These are phyloP conservation scores for Chiloscyllium punctatum DNA, from an alignment of 2,797 vertebrate species.

Conservation along the genomic window DNA sequence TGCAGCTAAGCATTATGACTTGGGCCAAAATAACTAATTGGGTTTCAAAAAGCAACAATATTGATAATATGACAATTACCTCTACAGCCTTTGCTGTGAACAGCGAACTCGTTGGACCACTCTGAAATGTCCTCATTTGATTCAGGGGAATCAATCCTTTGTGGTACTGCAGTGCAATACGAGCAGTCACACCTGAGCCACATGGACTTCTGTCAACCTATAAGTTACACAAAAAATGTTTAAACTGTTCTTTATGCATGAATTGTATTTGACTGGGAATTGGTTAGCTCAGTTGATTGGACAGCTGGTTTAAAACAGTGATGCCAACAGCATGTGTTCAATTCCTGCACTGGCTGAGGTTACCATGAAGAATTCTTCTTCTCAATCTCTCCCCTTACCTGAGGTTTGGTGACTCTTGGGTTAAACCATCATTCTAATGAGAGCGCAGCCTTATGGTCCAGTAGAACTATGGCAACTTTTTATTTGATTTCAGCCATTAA, in stretches of 20 bases:
- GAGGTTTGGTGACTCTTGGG: too few relatives aligned
- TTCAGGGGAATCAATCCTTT: conserved; percentile 77
- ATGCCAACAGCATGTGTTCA: too few relatives aligned
- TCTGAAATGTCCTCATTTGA: conserved; percentile 76
- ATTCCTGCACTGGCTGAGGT: too few relatives aligned
- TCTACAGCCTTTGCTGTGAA: conserved; percentile 82
- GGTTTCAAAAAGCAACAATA: conserved; percentile 4
- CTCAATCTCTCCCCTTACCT: too few relatives aligned
- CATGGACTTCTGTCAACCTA: conserved; percentile 92
- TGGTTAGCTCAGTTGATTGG: too few relatives aligned
- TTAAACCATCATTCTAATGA: too few relatives aligned
- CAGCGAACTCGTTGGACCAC: conserved; percentile 71
- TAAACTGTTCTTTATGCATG: not conserved
- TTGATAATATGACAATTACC: conserved; percentile 53
- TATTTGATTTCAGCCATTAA: too few relatives aligned
- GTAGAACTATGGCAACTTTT: too few relatives aligned
- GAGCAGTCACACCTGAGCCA: conserved; percentile 87
- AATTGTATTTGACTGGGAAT: not conserved
- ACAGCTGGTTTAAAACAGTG: too few relatives aligned
- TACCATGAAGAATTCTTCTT: too few relatives aligned
- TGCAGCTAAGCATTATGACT: not conserved
- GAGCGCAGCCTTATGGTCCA: too few relatives aligned
- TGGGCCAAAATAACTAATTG: not conserved
- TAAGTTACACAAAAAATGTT: conserved; percentile 28
- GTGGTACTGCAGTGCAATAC: conserved; percentile 83